Base-by-base conservation (phyloP, 2,113 vertebrate species). In the Notechis scutatus region DNA sequence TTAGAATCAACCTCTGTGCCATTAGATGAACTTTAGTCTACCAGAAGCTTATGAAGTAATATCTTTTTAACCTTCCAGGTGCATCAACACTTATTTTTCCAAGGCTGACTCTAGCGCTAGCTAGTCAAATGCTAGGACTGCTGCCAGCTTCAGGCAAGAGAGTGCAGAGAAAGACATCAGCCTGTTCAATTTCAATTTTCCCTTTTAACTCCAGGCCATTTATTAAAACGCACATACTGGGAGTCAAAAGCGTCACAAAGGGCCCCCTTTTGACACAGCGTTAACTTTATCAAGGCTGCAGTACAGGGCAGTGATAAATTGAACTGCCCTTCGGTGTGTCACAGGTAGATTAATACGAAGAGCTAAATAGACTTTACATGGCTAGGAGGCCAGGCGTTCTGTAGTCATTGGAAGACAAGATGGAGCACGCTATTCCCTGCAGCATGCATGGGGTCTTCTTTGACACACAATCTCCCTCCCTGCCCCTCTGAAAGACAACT, bases 141-240 rank as follows among this genome's bases (percentile, higher is more conserved):
- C 61, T n/a, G 14, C 39, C 42, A 9, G 7, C 87, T 26, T 74
- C 85, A 55, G 55, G 88, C 45, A 20, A 18, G 20, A 14, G 20
- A 14, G 5, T 1, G 54, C 39, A 69, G 11, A 56, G 56, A 45
- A 55, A 92, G 87, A 85, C 69, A 87, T 29, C n/a, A 34, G 88
- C 85, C 45, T 4, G 92, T 94, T 92, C 55, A 55, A 92, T 91
- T 94, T 89, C 93, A 89, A 91, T 93, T 94, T 95, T 74, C 94
- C 92, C 88, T 7, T 87, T 94, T 42, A 88, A 88, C 95, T 93
- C 56, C 57, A 89, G 93, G n/a, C 85, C 59, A 3, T 88, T 87
- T 86, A 92, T 93, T 93, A 50, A 91, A 92, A 57, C 0, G 0
- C 88, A 56, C 42, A 56, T n/a, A 18, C 87, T 15, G 1, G 24